phyloP scores from a whole-genome alignment of 2,113 vertebrate species.

The Lathamus discolor region DNA sequence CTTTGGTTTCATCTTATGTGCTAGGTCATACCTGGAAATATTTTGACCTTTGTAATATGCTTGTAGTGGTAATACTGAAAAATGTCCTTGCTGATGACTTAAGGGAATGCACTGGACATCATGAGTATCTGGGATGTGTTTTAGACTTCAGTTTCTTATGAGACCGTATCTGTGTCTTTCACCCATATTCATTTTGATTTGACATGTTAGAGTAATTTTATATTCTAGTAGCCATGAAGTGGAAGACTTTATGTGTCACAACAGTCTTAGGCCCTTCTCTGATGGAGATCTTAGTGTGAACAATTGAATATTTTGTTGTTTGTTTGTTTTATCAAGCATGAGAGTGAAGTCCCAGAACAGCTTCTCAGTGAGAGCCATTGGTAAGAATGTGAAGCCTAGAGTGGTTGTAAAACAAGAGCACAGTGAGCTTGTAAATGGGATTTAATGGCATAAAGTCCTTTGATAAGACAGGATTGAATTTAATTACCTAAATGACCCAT shows the following conservation, averaged over 20 bases:
- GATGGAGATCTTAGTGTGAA: neutral
- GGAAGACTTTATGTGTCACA: neutral
- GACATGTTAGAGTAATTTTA: neutral
- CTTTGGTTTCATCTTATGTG: neutral
- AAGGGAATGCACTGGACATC: accelerated
- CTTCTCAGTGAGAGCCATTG: neutral
- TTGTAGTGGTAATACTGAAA: neutral
- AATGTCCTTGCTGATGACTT: neutral
- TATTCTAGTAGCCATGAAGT: neutral
- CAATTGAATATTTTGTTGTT: too few species aligned
- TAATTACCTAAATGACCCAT: neutral
- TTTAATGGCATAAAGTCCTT: neutral
- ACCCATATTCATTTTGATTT: neutral
- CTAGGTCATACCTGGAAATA: neutral
- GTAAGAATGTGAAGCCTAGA: neutral
- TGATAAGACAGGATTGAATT: neutral
- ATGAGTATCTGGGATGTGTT: neutral
- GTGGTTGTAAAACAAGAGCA: neutral
- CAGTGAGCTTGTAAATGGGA: neutral
- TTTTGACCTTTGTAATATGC: neutral
- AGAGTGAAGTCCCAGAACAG: neutral
- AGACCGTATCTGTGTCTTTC: neutral
- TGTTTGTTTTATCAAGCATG: neutral
- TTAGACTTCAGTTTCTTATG: neutral
- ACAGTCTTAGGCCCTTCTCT: neutral